These are phyloP conservation scores for Drosophila merina DNA, from an alignment of 2,888 invertebrate species.

Conservation along the genomic window DNA sequence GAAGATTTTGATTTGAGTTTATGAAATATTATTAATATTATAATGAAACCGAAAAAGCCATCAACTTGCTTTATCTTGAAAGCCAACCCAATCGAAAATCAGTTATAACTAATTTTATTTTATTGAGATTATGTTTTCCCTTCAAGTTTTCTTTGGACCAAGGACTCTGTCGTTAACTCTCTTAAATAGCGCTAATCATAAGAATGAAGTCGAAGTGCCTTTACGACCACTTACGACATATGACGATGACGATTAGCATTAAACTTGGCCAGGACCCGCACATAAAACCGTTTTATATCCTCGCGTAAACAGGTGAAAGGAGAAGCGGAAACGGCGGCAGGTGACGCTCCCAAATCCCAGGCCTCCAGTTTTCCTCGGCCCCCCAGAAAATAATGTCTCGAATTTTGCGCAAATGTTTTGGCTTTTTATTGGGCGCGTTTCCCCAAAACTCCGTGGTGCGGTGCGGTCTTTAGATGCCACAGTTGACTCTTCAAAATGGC, in stretches of 20 bases:
- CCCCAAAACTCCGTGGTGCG: slow-evolving; percentile 7
- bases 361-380: not conserved
- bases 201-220: slow-evolving; percentile 50
- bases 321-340: not conserved
- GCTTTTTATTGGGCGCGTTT: slow-evolving; percentile 31
- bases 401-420: slow-evolving; percentile 44
- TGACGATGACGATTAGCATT: slow-evolving; percentile 74
- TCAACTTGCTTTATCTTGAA: not conserved
- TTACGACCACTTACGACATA: slow-evolving; percentile 54
- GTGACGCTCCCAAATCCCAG: slow-evolving; percentile 21
- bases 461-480: slow-evolving; percentile 27
- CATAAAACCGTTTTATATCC: slow-evolving; percentile 72
- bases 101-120: slow-evolving; percentile 67
- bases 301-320: slow-evolving; percentile 66
- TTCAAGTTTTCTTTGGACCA: not conserved
- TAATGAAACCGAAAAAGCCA: not conserved
- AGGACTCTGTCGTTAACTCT: slow-evolving; percentile 12
- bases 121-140: slow-evolving; percentile 60
- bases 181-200: slow-evolving; percentile 62
- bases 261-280: slow-evolving; percentile 54
- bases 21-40: not conserved
- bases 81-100: slow-evolving; percentile 51
- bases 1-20: slow-evolving; percentile 24
- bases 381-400: slow-evolving; percentile 23
- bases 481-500: slow-evolving; percentile 64